A percentile compares a stretch with the other conserved stretches of the same genome.
These are phyloP conservation scores for Tetragonula carbonaria DNA, from an alignment of 2,888 invertebrate genomes.

Conservation along the genomic window DNA sequence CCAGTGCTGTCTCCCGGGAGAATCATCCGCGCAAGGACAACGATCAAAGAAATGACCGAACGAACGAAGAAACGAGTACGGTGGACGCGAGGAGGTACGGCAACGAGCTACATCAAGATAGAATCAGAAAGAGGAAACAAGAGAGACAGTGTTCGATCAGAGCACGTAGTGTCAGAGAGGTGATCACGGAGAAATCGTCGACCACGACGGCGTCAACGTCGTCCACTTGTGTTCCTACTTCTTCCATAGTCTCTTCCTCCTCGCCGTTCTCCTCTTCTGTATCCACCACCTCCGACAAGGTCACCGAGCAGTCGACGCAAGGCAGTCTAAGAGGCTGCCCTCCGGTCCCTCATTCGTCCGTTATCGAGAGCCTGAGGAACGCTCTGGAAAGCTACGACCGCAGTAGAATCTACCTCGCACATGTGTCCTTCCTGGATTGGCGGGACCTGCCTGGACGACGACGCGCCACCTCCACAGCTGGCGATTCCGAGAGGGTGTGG, in stretches of 20 bases:
- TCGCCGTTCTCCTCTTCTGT: slow-evolving; percentile 66
- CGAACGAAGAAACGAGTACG: not conserved
- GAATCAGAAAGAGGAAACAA: slow-evolving; percentile 48
- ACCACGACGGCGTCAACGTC: slow-evolving; percentile 22
- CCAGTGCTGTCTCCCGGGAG: slow-evolving; percentile 27
- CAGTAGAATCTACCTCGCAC: slow-evolving; percentile 82
- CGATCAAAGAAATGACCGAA: not conserved
- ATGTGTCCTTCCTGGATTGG: slow-evolving; percentile 83
- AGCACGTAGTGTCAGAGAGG: slow-evolving; percentile 20
- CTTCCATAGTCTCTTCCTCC: slow-evolving; percentile 54
- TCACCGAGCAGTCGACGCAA: slow-evolving; percentile 35
- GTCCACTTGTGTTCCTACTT: slow-evolving; percentile 24
- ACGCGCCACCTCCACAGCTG: slow-evolving; percentile 32
- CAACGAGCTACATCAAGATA: slow-evolving; percentile 21
- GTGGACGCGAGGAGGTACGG: not conserved
- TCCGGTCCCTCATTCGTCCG: slow-evolving; percentile 48
- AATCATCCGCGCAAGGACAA: not conserved
- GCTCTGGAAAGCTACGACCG: slow-evolving; percentile 80
- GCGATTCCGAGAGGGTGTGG: slow-evolving; percentile 76
- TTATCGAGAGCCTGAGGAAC: slow-evolving; percentile 69
- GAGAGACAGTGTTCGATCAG: slow-evolving; percentile 46
- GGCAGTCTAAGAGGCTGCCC: slow-evolving; percentile 44
- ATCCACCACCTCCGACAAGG: slow-evolving; percentile 57
- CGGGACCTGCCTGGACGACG: slow-evolving; percentile 82
- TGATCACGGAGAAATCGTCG: slow-evolving; percentile 20